These are phyloP conservation scores for Anabas testudineus DNA, from an alignment of 2,797 vertebrate species.

Conservation along the genomic window DNA sequence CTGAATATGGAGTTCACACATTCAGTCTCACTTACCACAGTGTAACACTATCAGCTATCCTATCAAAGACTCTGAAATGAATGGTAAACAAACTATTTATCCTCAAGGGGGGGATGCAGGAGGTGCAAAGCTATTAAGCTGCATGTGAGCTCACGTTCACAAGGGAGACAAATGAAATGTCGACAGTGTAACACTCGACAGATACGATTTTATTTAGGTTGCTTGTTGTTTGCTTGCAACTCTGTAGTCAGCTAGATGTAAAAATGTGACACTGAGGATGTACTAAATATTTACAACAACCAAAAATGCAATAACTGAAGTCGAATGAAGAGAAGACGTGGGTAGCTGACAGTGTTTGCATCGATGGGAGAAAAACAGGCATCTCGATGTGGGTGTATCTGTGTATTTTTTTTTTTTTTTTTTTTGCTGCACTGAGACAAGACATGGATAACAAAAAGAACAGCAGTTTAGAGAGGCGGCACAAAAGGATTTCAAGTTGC, in stretches of 20 bases:
- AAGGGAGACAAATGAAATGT: conserved; percentile 43
- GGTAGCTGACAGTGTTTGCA: conserved; percentile 37
- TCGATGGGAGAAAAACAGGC: neutral
- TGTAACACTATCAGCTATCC: conserved; percentile 43
- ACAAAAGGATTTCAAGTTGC: conserved; percentile 44
- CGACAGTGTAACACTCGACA: conserved; percentile 47
- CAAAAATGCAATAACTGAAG: conserved; percentile 45
- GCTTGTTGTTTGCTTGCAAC: conserved; percentile 37
- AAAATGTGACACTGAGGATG: conserved; percentile 47
- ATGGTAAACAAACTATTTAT: conserved; percentile 43
- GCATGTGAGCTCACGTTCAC: conserved; percentile 41
- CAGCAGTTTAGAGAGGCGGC: conserved; percentile 34
- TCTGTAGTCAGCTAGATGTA: conserved; percentile 42
- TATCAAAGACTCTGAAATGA: conserved; percentile 33
- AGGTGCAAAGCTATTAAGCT: conserved; percentile 44
- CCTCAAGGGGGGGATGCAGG: conserved; percentile 22
- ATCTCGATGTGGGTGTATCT: conserved; percentile 33
- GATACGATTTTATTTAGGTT: conserved; percentile 49
- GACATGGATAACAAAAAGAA: conserved; percentile 49
- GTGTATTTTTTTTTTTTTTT: conserved; percentile 16
- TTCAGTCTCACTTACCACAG: conserved; percentile 37
- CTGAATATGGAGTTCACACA: conserved; percentile 42
- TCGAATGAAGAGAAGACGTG: conserved; percentile 28
- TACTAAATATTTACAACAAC: conserved; percentile 62
- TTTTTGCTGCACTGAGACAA: conserved; percentile 62